Evolutionary conservation across 2,888 invertebrate genomes (phyloP), one percentile per base, ranked within the genome.

Genomic region (Epirrhoe alternata): DNA sequence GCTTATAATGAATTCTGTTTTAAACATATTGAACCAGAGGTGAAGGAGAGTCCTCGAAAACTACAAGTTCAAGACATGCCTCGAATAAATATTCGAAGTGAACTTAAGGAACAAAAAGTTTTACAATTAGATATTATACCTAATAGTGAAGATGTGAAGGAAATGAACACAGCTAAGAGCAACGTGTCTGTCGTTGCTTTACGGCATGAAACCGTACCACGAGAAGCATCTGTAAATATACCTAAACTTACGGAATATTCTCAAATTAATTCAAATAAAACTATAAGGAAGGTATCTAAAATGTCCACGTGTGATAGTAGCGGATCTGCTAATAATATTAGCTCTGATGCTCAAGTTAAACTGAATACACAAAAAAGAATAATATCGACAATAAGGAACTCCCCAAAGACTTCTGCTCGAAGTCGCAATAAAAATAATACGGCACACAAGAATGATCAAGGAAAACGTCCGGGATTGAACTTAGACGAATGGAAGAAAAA

Each of bases 81-180:
- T 55, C 85, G 89, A 61, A 89, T 94, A 67, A 90, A 89, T 75
- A 94, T 94, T 69, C 88, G 92, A 77, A 87, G 92, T 70, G 89
- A 92, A 76, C 78, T 94, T 30, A 92, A 86, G 59, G 85, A 88
- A 66, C 94, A 94, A 78, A 93, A 88, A 80, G 92, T 94, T 65
- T 84, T 94, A 64, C 86, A 90, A 35, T 82, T 94, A 73, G 89
- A 93, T 75, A 94, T 94, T 74, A 73, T 87, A 75, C 92, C 94
- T 31, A 84, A 88, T 53, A 73, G 61, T 55, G 76, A 73, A 6
- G 74, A 77, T 62, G 66, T 59, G 24, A 70, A 66, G 38, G 72
- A 78, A 58, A 70, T 74, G 55, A 64, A 74, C 33, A 68, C 55
- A 7, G 70, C 63, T 38, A 84, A 80, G 64, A 83, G 73, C 61